These are phyloP conservation scores for Meteorus sp. DNA, from an alignment of 1,140 invertebrate species.

Conservation along the genomic window DNA sequence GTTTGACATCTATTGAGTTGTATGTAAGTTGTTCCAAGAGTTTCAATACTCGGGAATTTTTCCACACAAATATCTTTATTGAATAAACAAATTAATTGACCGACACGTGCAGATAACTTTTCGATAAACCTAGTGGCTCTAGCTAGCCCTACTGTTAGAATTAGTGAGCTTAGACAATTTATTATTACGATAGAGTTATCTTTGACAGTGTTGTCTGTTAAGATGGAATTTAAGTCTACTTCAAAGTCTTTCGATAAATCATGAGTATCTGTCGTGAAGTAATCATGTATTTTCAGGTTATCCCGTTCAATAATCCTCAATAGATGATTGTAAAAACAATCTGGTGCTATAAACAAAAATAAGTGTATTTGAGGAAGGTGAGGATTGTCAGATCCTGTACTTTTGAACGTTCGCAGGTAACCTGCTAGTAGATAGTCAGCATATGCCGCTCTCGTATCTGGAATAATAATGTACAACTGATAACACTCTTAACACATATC, in stretches of 20 bases:
- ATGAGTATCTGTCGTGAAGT: constrained; percentile 39
- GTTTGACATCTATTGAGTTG: constrained; percentile 35
- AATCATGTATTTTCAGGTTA: constrained; percentile 46
- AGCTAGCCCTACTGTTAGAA: constrained; percentile 38
- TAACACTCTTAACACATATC: no score
- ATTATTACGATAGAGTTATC: constrained; percentile 41
- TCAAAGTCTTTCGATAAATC: constrained; percentile 30
- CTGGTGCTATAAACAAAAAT: constrained; percentile 44
- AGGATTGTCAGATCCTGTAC: constrained; percentile 27
- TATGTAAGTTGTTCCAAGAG: constrained; percentile 48
- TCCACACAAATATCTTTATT: constrained; percentile 39
- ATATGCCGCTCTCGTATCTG: no score
- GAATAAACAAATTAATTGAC: constrained; percentile 50
- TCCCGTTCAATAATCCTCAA: constrained; percentile 29
- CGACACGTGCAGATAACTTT: constrained; percentile 38
- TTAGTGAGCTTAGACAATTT: constrained; percentile 49
- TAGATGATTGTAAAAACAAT: constrained; percentile 30
- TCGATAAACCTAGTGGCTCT: constrained; percentile 44
- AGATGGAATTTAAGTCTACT: constrained; percentile 35
- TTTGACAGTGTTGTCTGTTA: constrained; percentile 24
- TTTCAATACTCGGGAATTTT: constrained; percentile 47
- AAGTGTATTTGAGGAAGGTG: no score
- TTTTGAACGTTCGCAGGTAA: constrained; percentile 45
- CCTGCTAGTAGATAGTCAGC: constrained; percentile 41
- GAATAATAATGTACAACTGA: no score